Conservation (phyloP, 2,888 invertebrate genomes). For the Oxycera nigricornis region DNA sequence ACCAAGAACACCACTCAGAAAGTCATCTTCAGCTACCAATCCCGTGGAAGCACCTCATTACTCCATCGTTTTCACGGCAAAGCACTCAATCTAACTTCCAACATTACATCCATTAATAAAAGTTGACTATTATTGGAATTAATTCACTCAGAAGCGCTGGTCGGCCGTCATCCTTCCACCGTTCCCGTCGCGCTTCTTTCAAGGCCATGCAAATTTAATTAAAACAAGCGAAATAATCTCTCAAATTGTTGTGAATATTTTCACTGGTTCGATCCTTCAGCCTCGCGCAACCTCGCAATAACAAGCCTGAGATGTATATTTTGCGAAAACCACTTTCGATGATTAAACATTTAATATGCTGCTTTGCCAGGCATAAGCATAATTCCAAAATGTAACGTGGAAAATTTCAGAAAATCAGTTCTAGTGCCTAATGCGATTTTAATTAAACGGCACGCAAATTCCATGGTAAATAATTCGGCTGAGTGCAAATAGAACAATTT, state of each 20-base stretch:
- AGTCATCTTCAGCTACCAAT: no score
- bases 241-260: not conserved
- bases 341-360: conserved; percentile 26
- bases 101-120: not conserved
- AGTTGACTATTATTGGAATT: not conserved
- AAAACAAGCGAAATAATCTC: not conserved
- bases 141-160: not conserved
- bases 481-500: not conserved
- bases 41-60: no score
- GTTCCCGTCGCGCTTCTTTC: not conserved
- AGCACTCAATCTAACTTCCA: no score
- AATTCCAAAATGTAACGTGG: not conserved
- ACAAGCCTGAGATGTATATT: not conserved
- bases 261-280: not conserved
- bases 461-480: not conserved
- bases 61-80: no score
- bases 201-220: not conserved
- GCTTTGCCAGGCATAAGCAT: not conserved
- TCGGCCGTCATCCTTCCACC: not conserved
- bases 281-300: not conserved
- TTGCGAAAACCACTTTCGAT: conserved; percentile 1
- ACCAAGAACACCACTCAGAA: no score
- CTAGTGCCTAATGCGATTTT: conserved; percentile 29
- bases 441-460: conserved; percentile 11
- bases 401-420: conserved; percentile 10